Conservation (phyloP, 2,888 invertebrate genomes). For the Griposia aprilina region DNA sequence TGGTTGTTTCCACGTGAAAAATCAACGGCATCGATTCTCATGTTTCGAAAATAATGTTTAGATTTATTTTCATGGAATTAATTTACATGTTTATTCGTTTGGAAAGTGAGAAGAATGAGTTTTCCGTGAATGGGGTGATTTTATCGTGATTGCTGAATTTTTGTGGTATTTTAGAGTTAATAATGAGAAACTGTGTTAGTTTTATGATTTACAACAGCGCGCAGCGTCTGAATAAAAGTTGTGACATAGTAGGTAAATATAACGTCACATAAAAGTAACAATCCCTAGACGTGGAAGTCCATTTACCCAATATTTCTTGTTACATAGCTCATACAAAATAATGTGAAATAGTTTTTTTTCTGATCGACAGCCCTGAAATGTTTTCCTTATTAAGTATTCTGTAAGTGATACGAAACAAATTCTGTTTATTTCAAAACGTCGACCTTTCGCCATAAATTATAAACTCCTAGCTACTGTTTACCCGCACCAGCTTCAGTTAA, state of each 20-base stretch:
- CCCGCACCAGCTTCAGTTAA: neutral
- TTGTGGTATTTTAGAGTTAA: neutral
- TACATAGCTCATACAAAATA: neutral
- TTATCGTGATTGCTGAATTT: neutral
- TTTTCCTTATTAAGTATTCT: neutral
- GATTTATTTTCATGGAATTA: constrained; percentile 35
- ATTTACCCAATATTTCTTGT: neutral
- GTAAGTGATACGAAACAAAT: neutral
- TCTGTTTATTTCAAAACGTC: neutral
- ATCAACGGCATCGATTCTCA: constrained; percentile 22
- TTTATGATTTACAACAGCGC: neutral
- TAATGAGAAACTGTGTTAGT: neutral
- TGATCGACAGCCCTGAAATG: neutral
- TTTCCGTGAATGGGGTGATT: constrained; percentile 18
- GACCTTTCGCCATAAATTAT: neutral
- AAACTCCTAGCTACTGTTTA: neutral
- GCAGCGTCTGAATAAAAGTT: neutral
- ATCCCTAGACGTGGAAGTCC: neutral
- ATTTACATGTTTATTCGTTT: constrained; percentile 50
- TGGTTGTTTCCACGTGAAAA: constrained; percentile 49
- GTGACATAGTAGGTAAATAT: neutral
- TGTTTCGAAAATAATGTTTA: constrained; percentile 32
- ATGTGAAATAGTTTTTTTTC: neutral
- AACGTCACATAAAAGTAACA: neutral
- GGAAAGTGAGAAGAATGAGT: constrained; percentile 40